Base-by-base conservation (phyloP, 2,113 vertebrate genomes). In the Poecile atricapillus region DNA sequence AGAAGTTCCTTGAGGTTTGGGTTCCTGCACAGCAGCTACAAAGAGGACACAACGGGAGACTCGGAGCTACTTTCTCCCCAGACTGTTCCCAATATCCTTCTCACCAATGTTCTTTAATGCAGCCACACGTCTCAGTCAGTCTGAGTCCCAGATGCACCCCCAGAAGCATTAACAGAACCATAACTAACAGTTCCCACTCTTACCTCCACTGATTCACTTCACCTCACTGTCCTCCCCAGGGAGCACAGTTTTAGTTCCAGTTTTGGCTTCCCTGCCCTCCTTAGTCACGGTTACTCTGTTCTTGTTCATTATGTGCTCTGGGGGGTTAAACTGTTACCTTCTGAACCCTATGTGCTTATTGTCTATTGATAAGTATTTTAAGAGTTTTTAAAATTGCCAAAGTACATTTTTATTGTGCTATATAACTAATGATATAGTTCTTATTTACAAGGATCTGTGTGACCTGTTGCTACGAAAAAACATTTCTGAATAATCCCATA, bases 311-410 rank as follows among this genome's bases (percentile, higher is more conserved):
- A 2, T 30, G 7, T 60, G 5, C 80, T 71, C 19, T 2, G 3
- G 11, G 19, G 21, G 13, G 62, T 87, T 79, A 69, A 85, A 52
- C 37, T 76, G 13, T 15, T 81, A 62, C 22, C 56, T 87, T 75
- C 86, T 87, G 65, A 91, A 65, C 15, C 37, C 43, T 62, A 2
- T 69, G 91, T 89, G 21, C 74, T 74, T 81, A 82, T 91, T 96
- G 87, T 89, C 68, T 90, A 93, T 97, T 95, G 78, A 85, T 41
- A 95, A 63, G 10, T 39, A 58, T 59, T 95, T 94, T 81, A 94
- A 78, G 58, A 46, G 41, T 56, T 92, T 79, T 96, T 33, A 24
- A 91, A 94, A 82, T 89, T 89, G 31, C 81, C 31, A 31, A 73
- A 82, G 74, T 89, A 89, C 77, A 53, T 85, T 89, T 95, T 93